Evolutionary conservation across 2,113 vertebrate genomes (phyloP), one percentile per base, ranked within the genome.

Genomic region (Colius striatus): DNA sequence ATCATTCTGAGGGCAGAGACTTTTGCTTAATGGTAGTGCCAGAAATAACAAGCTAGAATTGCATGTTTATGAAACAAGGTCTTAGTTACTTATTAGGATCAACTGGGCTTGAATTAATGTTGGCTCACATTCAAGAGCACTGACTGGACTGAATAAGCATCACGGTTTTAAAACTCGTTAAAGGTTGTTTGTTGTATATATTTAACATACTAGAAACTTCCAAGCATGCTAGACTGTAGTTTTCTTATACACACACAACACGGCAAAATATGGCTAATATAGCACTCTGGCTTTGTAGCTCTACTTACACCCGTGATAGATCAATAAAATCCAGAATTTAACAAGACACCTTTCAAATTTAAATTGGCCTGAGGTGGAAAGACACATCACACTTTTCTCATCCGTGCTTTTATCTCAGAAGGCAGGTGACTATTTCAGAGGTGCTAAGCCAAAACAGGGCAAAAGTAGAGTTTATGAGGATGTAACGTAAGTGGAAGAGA

Each of bases 31-130:
- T 62, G 73, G 84, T 38, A 71, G 72, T 84, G 93, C 96, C 96
- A 97, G 95, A 95, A 96, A 96, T 85, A 97, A 96, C 94, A 95
- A 95, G 82, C 78, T 86, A 94, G 90, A 96, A 96, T 93, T 94
- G 92, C 90, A 93, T 96, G 93, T 95, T 96, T 97, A 93, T 95
- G 82, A 97, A 97, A 94, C 72, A 38, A 84, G 85, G 90, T 88
- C 93, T 96, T 94, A 97, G 79, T 95, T 95, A 92, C 87, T 95
- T 94, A 96, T 88, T 96, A 90, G 87, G 94, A 96, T 94, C 93
- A 96, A 90, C 94, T 75, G 87, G 79, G 75, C 72, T 95, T 93
- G 93, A 95, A 96, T 95, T 95, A 95, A 86, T 48, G 55, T 96
- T 97, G 93, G 96, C 94, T 94, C n/a, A 9, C 32, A 45, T 81